Evolutionary conservation across 2,113 vertebrate species (phyloP), one percentile per base, ranked within the genome.

Genomic region (Bombycilla garrulus): DNA sequence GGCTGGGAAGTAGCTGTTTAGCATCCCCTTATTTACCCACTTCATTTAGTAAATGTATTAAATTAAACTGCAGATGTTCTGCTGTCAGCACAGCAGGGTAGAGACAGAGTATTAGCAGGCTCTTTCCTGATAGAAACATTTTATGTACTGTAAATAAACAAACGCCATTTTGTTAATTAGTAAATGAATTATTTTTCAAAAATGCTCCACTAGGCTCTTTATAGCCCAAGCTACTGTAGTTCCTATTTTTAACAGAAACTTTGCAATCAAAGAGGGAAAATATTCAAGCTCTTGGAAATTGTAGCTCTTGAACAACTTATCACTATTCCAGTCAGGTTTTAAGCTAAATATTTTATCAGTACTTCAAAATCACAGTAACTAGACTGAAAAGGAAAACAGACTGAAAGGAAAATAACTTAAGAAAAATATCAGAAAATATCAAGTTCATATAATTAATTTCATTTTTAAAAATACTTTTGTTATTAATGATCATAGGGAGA

Each of bases 51-150:
- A 97, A 97, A 97, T 91, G 95, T 98, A 96, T 96, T 98, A 97
- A 98, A 98, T 98, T 97, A 97, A 97, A 96, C 97, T 96, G 97
- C 98, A 98, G 98, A 98, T 98, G 97, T 98, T 97, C 96, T 76
- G 45, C 97, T 97, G 96, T 94, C 97, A 97, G 96, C 96, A 91
- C 97, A 97, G 84, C 90, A 86, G 94, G 91, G 76, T 92, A 65
- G 73, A 94, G 73, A 93, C 84, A 47, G 38, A 94, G 85, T 87
- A 91, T 94, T 96, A 95, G 92, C 90, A 96, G 96, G 96, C 94
- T 93, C 93, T 93, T 98, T 97, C 95, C 96, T 92, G 95, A 97
- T 96, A 97, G 96, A 97, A 97, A 96, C 95, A 96, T 97, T 97
- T 97, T 97, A 97, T 96, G 90, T 96, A 97, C 94, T 97, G 96